These are phyloP conservation scores for Drosophila robusta DNA, from an alignment of 2,888 invertebrate genomes.

Conservation along the genomic window DNA sequence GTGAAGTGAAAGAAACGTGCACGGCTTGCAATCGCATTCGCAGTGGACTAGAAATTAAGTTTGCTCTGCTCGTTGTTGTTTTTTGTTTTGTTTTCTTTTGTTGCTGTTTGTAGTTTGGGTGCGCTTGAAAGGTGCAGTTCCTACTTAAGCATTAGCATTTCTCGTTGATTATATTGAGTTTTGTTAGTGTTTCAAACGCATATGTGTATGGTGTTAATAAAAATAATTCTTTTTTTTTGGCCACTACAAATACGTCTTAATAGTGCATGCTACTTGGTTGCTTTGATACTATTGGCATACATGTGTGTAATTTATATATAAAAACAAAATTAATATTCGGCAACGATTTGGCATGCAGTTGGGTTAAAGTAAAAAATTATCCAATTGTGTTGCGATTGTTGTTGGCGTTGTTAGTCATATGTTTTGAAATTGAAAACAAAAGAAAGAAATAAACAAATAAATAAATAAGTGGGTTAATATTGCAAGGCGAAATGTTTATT, in stretches of 20 bases:
- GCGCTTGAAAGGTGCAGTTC: slow-evolving; percentile 55
- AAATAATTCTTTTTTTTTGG: slow-evolving; percentile 8
- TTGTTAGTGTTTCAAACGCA: slow-evolving; percentile 16
- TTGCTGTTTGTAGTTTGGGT: slow-evolving; percentile 21
- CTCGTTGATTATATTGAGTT: slow-evolving; percentile 6
- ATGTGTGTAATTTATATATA: background rate
- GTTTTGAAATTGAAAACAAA: slow-evolving; percentile 20
- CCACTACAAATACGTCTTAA: slow-evolving; percentile 26
- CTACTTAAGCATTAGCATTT: slow-evolving; percentile 66
- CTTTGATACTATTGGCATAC: slow-evolving; percentile 54
- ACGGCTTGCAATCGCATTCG: slow-evolving; percentile 38
- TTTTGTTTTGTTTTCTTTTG: slow-evolving; percentile 14
- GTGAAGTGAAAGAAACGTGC: slow-evolving; percentile 51
- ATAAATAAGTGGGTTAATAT: slow-evolving; percentile 64
- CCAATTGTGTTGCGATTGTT: slow-evolving; percentile 40
- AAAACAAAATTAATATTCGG: background rate
- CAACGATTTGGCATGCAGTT: slow-evolving; percentile 38
- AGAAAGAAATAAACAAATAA: slow-evolving; percentile 47
- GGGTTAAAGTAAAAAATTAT: slow-evolving; percentile 28
- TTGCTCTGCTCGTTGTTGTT: slow-evolving; percentile 27
- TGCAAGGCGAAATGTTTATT: slow-evolving; percentile 25
- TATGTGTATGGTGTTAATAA: slow-evolving; percentile 5
- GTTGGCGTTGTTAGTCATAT: slow-evolving; percentile 51
- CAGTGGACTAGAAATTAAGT: slow-evolving; percentile 35
- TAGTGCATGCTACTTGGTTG: slow-evolving; percentile 63